Evolutionary conservation across 92 coral and sea anemone species (phyloP).

Genomic region (Diadumene lineata): DNA sequence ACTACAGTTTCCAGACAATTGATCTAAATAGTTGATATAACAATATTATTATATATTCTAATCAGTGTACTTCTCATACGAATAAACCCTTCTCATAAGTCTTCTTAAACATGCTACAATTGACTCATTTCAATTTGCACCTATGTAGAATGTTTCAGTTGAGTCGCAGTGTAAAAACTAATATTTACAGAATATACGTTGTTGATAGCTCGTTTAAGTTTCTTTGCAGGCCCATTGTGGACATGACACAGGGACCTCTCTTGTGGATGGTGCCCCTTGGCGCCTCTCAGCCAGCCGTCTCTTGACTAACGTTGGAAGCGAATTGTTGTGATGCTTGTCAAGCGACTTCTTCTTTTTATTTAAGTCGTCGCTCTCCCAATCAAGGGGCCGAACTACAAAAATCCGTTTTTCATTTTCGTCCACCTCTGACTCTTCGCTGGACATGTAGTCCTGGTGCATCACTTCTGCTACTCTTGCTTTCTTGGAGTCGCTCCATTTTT

Average conservation of each 20-base stretch:
- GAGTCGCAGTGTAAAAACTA: neutral
- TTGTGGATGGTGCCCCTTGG: slow-evolving; percentile 2
- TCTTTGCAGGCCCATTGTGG: neutral
- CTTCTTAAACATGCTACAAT: neutral
- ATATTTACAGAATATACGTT: neutral
- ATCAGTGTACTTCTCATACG: neutral
- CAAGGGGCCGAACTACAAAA: neutral
- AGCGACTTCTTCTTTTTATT: slow-evolving; percentile 1
- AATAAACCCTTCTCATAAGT: neutral
- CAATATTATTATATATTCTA: no score
- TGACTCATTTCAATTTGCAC: neutral
- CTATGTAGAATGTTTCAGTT: no score
- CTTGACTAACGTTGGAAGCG: slow-evolving; percentile 7
- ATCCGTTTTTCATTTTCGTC: neutral
- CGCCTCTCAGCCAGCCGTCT: neutral
- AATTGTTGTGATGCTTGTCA: neutral
- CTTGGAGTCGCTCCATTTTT: slow-evolving; percentile 4
- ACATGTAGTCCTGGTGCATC: slow-evolving; percentile 1
- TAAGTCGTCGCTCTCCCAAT: slow-evolving; percentile 1
- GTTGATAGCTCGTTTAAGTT: no score
- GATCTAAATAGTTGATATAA: no score
- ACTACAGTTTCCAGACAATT: no score
- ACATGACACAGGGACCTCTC: neutral
- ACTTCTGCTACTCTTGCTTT: slow-evolving; percentile 6
- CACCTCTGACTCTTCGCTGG: slow-evolving; percentile 6